These are phyloP conservation scores for Tenebrosternarchus preto DNA, from an alignment of 2,113 vertebrate genomes.

Conservation along the genomic window DNA sequence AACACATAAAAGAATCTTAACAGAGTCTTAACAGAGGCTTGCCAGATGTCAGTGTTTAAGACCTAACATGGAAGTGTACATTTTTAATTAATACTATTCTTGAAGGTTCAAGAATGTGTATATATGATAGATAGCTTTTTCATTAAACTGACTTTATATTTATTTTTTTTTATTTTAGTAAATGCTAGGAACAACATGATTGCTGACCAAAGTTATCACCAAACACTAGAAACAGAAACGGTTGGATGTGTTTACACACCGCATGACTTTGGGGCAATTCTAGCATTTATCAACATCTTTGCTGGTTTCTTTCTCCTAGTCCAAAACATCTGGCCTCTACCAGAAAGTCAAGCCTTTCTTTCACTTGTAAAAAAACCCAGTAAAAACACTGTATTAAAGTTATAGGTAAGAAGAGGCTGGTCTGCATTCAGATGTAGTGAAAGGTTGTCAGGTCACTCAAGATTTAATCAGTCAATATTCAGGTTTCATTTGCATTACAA, in stretches of 20 bases:
- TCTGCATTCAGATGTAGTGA: no score
- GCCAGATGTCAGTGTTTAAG: background rate
- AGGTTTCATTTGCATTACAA: no score
- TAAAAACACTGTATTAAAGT: no score
- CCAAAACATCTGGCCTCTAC: background rate
- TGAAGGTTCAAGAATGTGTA: constrained; percentile 11
- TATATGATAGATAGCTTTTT: constrained; percentile 10
- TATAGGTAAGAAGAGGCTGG: no score
- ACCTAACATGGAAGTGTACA: background rate
- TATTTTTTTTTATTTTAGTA: constrained; percentile 11
- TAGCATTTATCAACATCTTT: background rate
- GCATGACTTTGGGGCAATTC: background rate
- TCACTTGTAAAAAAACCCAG: no score
- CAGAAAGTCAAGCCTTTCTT: no score
- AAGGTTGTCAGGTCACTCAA: no score
- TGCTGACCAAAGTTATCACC: background rate
- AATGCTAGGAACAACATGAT: background rate
- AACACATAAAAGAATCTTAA: constrained; percentile 1
- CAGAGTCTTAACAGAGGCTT: background rate
- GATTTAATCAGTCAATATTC: no score
- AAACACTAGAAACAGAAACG: background rate
- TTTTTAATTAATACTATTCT: background rate
- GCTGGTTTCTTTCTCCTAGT: background rate
- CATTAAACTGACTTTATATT: constrained; percentile 22
- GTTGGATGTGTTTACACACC: background rate